phyloP scores from a whole-genome alignment of 2,888 invertebrate genomes.

The Nymphalis polychloros region DNA sequence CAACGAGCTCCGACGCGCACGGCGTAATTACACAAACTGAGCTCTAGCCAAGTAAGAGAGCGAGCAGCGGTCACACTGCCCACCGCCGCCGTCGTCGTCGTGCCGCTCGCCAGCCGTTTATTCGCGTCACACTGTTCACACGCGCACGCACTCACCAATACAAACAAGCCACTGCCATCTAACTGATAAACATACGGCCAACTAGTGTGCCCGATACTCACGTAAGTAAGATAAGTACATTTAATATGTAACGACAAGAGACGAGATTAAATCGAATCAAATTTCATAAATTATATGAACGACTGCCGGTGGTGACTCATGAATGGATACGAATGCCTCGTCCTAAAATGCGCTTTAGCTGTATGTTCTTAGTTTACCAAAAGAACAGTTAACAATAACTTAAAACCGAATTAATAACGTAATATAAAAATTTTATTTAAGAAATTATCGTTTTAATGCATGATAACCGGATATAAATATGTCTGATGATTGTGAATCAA shows the following conservation, averaged over 20 bases:
- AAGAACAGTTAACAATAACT: not conserved
- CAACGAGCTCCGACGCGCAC: constrained; percentile 67
- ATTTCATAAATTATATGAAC: constrained; percentile 42
- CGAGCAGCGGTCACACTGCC: constrained; percentile 48
- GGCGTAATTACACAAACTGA: constrained; percentile 68
- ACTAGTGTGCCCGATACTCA: constrained; percentile 18
- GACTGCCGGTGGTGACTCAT: constrained; percentile 42
- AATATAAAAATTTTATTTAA: too few relatives aligned
- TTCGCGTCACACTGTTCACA: constrained; percentile 76
- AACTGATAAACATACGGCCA: constrained; percentile 46
- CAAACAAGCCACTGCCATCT: constrained; percentile 62
- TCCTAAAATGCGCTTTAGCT: constrained; percentile 34
- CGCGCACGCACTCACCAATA: constrained; percentile 74
- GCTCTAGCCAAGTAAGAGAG: constrained; percentile 38
- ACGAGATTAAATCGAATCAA: constrained; percentile 33
- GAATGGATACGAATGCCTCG: constrained; percentile 38
- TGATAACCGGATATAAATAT: not conserved
- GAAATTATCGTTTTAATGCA: too few relatives aligned
- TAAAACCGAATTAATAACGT: not conserved
- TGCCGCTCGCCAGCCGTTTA: constrained; percentile 58
- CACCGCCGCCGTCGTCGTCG: constrained; percentile 51
- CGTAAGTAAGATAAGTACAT: constrained; percentile 19
- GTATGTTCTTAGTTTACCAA: not conserved
- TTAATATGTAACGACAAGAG: constrained; percentile 8
- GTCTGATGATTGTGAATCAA: too few relatives aligned